Base-by-base conservation (phyloP, 2,797 vertebrate genomes). In the Mus spretus region DNA sequence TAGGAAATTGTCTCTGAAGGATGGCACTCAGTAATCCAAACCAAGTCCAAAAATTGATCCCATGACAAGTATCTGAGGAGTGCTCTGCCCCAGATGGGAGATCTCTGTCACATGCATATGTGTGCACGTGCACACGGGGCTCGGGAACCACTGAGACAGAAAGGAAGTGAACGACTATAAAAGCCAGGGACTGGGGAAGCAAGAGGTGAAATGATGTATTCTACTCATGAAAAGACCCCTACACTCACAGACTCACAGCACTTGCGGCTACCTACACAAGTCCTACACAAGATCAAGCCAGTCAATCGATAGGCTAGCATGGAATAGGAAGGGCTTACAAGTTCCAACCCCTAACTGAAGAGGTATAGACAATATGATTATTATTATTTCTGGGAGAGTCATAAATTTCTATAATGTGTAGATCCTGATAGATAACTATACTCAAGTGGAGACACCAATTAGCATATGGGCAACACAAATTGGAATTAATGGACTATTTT, bases 1-100 rank as follows among this genome's bases (percentile, higher is more conserved):
- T 86, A 96, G 91, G 84, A 97, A 97, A 96, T 85, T 90, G 88
- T 88, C 94, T 93, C 83, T 94, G 89, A 98, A 97, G 34, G 83
- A 95, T 37, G 47, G 80, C 82, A 44, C 65, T 96, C 96, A 89
- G 91, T 90, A 94, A 97, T 85, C 86, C 84, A 82, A 95, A 95
- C 78, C 47, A 93, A 93, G 95, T 37, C 96, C 91, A 95, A 96
- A 96, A 20, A 9, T 1, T 84, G 65, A 97, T 95, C 67, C 89
- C 86, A 37, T 90, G 47, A 90, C 59, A 92, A 22, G 40, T n/a
- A 13, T 86, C 63, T 86, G 44, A 70, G 47, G 63, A n/a, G 63
- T 50, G 17, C 12, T 53, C 6, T 3, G 10, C 63, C 63, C n/a
- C 83, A 70, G 53, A 53, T 53, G 63, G 31, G 28, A 86, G 19